Evolutionary conservation across 2,797 vertebrate species (phyloP), one percentile per base, ranked within the genome.

Genomic region (Acanthurus tractus): DNA sequence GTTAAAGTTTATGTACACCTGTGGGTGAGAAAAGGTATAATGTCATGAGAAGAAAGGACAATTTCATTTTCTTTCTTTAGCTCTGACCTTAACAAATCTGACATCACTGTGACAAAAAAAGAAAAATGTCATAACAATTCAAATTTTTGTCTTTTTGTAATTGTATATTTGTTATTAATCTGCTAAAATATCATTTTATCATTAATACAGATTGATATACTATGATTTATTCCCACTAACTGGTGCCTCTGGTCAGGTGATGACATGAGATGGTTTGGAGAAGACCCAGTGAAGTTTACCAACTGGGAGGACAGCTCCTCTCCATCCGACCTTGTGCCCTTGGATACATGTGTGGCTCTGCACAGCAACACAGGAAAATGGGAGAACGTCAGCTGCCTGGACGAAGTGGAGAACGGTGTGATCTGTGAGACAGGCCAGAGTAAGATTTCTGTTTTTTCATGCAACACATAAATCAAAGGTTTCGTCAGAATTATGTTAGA

Each of bases 311-410:
- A 86, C 7, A 68, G 85, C 56, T 44, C 83, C 0, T 76, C 63
- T 15, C 76, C 57, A 0, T 72, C 90, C 0, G 94, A 94, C 36
- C 80, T 94, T 1, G n/a, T 55, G 13, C 46, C 68, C 0, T 2
- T 95, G 56, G 94, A 97, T 45, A 96, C 90, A 0, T 97, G 97
- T 72, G 95, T 88, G 63, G 88, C 91, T 63, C 89, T 98, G 86
- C 93, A 96, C 70, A 93, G 88, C 54, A 74, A 50, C 77, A 95
- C 96, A 0, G 96, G 96, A 17, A 90, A 86, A 78, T 98, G 97
- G 97, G 93, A 93, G 76, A 94, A 92, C 9, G 90, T 95, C 78
- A 95, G 95, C 78, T 98, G 97, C 84, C 65, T 86, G 42, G 63
- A 94, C 0, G 86, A 94, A 0, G 74, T 86, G 5, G 94, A 96